phyloP scores from a whole-genome alignment of 1,140 invertebrate genomes.

The Camponotus pennsylvanicus region DNA sequence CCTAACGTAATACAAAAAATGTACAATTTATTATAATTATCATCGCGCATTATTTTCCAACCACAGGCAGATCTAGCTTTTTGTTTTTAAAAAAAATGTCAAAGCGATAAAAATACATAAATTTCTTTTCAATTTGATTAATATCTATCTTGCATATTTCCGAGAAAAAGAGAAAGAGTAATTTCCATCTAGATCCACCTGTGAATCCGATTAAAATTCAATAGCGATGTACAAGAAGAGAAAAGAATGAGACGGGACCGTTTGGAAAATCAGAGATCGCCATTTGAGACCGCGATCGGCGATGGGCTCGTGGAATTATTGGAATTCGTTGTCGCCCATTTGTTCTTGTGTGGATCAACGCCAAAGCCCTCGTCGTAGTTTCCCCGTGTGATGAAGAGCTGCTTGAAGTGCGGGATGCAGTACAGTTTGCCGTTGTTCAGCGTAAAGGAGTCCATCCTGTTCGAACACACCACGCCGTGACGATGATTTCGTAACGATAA shows the following conservation, averaged over 20 bases:
- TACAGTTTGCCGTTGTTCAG: conserved; percentile 92
- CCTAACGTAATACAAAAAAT: conserved; percentile 46
- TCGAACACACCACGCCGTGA: conserved; percentile 72
- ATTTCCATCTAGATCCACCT: conserved; percentile 1
- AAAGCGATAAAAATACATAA: conserved; percentile 10
- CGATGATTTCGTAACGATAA: conserved; percentile 16
- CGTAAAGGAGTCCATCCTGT: conserved; percentile 92
- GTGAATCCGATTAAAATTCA: conserved; percentile 23
- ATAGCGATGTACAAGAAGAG: conserved; percentile 30
- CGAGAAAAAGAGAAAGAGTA: background rate
- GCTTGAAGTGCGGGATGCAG: conserved; percentile 93
- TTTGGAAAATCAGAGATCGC: conserved; percentile 77
- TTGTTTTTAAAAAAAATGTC: background rate
- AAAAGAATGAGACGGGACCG: background rate
- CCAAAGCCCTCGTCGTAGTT: conserved; percentile 95
- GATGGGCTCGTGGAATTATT: conserved; percentile 73
- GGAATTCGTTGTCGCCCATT: conserved; percentile 84
- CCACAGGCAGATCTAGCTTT: conserved; percentile 6
- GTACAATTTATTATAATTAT: conserved; percentile 53
- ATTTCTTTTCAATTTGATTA: background rate
- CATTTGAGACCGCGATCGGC: conserved; percentile 82
- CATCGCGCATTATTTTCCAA: conserved; percentile 22
- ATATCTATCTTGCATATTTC: background rate
- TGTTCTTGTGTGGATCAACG: conserved; percentile 88
- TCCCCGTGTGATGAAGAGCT: conserved; percentile 93